Percentiles rank a stretch among this genome's conserved stretches.
phyloP scores from a whole-genome alignment of 2,113 vertebrate species.

The Cynoglossus semilaevis region DNA sequence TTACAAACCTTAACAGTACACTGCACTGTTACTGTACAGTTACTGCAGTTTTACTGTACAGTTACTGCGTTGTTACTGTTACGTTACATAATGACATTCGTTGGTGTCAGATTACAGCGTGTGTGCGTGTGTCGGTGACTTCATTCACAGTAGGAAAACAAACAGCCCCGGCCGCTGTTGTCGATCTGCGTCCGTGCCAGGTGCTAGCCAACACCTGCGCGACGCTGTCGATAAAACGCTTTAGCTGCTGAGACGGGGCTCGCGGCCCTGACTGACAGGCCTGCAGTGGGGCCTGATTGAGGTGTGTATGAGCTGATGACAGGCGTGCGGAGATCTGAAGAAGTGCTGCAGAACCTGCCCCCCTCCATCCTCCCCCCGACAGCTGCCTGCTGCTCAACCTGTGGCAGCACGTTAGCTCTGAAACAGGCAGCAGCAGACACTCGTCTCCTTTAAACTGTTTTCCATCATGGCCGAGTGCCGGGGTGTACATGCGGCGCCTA shows the following conservation, averaged over 20 bases:
- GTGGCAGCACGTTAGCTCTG: constrained; percentile 61
- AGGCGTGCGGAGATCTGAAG: constrained; percentile 68
- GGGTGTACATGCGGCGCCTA: too few species aligned
- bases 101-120: background rate
- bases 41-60: too few species aligned
- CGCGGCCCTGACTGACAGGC: constrained; percentile 57
- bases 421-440: constrained; percentile 38
- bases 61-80: too few species aligned
- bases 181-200: constrained; percentile 33
- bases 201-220: constrained; percentile 65
- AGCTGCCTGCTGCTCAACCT: constrained; percentile 67
- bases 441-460: constrained; percentile 30
- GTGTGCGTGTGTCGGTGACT: background rate
- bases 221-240: constrained; percentile 43
- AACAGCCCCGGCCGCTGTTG: constrained; percentile 7
- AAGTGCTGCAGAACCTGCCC: constrained; percentile 38
- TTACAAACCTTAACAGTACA: too few species aligned
- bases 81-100: too few species aligned
- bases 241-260: constrained; percentile 50
- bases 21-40: too few species aligned
- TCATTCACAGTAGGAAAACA: constrained; percentile 8
- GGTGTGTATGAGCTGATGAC: constrained; percentile 71
- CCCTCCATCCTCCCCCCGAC: too few species aligned
- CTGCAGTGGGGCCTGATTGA: constrained; percentile 75
- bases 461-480: background rate